Evolutionary conservation across 2,797 vertebrate genomes (phyloP).

Genomic region (Cossypha heuglini): DNA sequence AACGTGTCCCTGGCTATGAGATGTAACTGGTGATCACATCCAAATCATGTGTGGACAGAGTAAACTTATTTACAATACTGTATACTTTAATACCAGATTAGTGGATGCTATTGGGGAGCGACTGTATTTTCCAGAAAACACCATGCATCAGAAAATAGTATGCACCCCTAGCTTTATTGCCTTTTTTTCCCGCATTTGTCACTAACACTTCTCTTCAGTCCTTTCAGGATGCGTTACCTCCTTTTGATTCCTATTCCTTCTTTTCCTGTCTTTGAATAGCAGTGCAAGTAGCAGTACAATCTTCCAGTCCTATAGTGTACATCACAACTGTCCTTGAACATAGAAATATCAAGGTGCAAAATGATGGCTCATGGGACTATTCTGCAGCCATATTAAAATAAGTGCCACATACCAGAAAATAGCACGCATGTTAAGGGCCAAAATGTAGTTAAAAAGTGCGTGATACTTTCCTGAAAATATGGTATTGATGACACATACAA

Average conservation of each 20-base stretch:
- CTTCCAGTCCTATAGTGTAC: conserved; percentile 50
- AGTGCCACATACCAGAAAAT: conserved; percentile 70
- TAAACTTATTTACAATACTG: conserved; percentile 80
- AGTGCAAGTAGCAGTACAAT: conserved; percentile 66
- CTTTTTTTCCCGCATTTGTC: conserved; percentile 56
- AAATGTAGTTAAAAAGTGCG: conserved; percentile 65
- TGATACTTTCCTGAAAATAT: conserved; percentile 58
- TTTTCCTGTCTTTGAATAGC: conserved; percentile 48
- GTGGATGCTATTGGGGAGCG: conserved; percentile 69
- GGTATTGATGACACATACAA: conserved; percentile 1
- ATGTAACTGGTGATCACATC: conserved; percentile 77
- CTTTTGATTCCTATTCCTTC: conserved; percentile 12
- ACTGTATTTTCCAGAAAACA: conserved; percentile 72
- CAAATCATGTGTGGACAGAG: conserved; percentile 77
- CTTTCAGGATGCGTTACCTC: background rate
- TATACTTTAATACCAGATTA: conserved; percentile 71
- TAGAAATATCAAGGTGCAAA: conserved; percentile 61
- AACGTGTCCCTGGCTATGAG: conserved; percentile 75
- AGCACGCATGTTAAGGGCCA: conserved; percentile 62
- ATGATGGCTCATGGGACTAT: conserved; percentile 65
- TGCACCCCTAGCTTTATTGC: conserved; percentile 80
- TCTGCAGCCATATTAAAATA: conserved; percentile 70
- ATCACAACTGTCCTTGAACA: conserved; percentile 35
- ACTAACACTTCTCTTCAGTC: background rate
- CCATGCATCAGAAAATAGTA: conserved; percentile 77